A percentile compares a stretch with the other conserved stretches of the same genome.
These are phyloP conservation scores for Aphaenogaster floridana DNA, from an alignment of 1,140 invertebrate genomes.

Conservation along the genomic window DNA sequence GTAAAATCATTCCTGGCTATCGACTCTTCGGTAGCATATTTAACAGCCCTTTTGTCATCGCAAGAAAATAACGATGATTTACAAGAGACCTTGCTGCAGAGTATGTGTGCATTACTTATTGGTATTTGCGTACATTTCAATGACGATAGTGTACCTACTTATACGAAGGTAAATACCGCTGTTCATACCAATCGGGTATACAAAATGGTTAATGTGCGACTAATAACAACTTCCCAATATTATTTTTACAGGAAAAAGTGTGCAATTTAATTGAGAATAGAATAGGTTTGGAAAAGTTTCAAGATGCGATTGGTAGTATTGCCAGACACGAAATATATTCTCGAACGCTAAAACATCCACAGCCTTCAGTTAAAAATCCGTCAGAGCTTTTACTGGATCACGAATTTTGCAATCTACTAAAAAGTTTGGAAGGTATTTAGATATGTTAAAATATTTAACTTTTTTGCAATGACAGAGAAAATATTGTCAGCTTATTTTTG, in stretches of 20 bases:
- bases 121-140: conserved; percentile 97
- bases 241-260: conserved; percentile 90
- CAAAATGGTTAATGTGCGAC: neutral
- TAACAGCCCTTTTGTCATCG: conserved; percentile 92
- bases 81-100: conserved; percentile 89
- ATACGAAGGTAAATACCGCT: conserved; percentile 88
- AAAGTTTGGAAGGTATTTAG: conserved; percentile 90
- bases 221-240: conserved; percentile 48
- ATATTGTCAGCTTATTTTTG: conserved; percentile 31
- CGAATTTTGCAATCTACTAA: conserved; percentile 97
- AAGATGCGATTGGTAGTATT: conserved; percentile 95
- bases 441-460: conserved; percentile 25
- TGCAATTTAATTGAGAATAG: conserved; percentile 95
- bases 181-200: neutral
- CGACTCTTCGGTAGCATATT: conserved; percentile 94
- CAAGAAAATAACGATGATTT: conserved; percentile 90
- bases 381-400: conserved; percentile 96
- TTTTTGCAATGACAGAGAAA: neutral
- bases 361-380: conserved; percentile 92
- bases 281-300: conserved; percentile 96
- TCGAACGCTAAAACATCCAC: conserved; percentile 96
- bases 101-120: conserved; percentile 97
- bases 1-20: conserved; percentile 95
- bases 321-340: conserved; percentile 96
- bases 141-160: conserved; percentile 94